Evolutionary conservation across 2,113 vertebrate species (phyloP).

Genomic region (Fregata magnificens): DNA sequence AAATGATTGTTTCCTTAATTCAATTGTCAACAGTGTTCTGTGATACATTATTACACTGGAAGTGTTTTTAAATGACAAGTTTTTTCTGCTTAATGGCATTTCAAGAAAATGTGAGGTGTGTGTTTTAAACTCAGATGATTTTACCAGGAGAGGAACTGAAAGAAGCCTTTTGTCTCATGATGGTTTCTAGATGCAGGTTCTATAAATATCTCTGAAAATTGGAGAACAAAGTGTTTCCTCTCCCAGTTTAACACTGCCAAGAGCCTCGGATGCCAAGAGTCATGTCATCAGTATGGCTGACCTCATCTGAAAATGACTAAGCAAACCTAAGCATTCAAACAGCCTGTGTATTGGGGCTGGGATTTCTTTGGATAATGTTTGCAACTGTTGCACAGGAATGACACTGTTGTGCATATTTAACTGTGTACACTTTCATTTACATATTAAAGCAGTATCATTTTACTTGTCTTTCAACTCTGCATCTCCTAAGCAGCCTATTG

Average conservation of each 20-base stretch:
- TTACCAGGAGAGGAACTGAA: not conserved
- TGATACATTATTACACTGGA: not conserved
- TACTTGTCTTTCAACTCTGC: not conserved
- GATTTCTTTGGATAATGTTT: not conserved
- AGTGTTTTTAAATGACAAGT: not conserved
- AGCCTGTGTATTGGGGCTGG: not conserved
- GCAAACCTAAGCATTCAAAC: not conserved
- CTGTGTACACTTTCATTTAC: not conserved
- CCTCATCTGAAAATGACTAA: constrained; percentile 8
- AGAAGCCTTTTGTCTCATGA: not conserved
- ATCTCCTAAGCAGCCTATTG: not conserved
- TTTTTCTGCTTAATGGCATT: not conserved
- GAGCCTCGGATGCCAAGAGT: not conserved
- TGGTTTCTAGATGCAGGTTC: not conserved
- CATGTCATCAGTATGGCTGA: not conserved
- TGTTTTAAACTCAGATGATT: not conserved
- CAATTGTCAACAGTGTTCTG: not conserved
- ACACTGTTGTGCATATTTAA: not conserved
- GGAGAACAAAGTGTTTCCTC: constrained; percentile 4
- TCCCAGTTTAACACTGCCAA: not conserved
- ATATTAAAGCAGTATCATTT: not conserved
- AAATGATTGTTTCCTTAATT: not conserved
- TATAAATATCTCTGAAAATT: not conserved
- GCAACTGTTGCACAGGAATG: not conserved
- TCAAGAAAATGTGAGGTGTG: not conserved